Evolutionary conservation across 1,140 invertebrate species (phyloP), one percentile per base, ranked within the genome.

Genomic region (Tetranychus urticae): DNA sequence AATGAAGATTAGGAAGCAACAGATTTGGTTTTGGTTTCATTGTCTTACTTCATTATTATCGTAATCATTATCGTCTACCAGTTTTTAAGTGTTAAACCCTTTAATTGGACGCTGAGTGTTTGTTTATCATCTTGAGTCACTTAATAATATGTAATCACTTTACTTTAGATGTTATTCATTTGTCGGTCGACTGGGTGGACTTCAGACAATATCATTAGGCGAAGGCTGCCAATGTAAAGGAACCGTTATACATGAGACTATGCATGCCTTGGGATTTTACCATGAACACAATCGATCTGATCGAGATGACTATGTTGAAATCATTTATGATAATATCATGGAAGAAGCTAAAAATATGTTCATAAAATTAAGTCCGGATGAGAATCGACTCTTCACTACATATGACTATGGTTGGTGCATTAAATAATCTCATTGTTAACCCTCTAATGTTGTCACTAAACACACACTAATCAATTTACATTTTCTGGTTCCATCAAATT

Each of bases 161-260:
- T 73, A 75, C 62, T 62, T 72, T 57, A 34, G 71, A 71, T 61
- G 65, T 67, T 48, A 72, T 66, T 63, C 50, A 31, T 33, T 48
- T 35, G 46, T 36, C 2, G 35, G 35, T 10, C 7, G 23, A 50
- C 50, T 13, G 2, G 48, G 46, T 48, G 12, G n/a, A 34, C 37
- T 31, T 23, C 58, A 50, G 36, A 5, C 7, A 36, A 12, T 39
- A 10, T 48, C 31, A 52, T 35, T 31, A 54, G 6, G 12, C 52
- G 12, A 8, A 12, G 31, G 36, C 10, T 59, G 50, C 34, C 48
- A n/a, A n/a, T 35, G n/a, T 31, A 45, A 83, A 1, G 81, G 81
- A 7, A 86, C 83, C 0, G 75, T 84, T n/a, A 72, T 85, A 23
- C 87, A 92, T 66, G 86, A 92, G 69, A 70, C 90, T 62, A 82